Conservation (phyloP, 2,113 vertebrate genomes). For the Pseudorasbora parva region DNA sequence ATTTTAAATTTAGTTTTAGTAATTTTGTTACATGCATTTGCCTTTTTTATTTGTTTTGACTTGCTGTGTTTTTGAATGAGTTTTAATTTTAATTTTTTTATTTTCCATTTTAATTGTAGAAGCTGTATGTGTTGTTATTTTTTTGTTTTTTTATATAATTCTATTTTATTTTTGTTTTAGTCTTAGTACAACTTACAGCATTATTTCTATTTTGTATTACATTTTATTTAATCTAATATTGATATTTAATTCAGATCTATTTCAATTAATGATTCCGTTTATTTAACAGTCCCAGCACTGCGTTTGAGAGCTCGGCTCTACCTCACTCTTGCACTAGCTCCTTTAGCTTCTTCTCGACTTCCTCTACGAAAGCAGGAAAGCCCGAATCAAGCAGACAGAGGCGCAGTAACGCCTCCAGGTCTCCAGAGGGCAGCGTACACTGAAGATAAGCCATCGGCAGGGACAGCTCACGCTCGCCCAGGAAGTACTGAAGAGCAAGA, state of each 20-base stretch:
- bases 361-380: slow-evolving; percentile 89
- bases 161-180: background rate
- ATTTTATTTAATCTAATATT: background rate
- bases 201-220: background rate
- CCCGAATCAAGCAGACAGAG: slow-evolving; percentile 86
- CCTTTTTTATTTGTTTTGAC: too few relatives aligned
- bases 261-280: background rate
- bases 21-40: too few relatives aligned
- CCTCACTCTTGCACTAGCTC: slow-evolving; percentile 76
- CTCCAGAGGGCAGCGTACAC: slow-evolving; percentile 60
- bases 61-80: background rate
- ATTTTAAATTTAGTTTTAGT: too few relatives aligned
- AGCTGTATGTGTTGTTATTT: too few relatives aligned
- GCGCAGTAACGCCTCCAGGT: slow-evolving; percentile 81
- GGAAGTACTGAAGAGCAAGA: slow-evolving; percentile 72
- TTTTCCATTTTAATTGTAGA: too few relatives aligned
- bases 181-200: background rate
- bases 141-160: background rate
- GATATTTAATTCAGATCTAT: background rate
- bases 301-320: slow-evolving; percentile 4
- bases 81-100: background rate
- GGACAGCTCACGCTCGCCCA: slow-evolving; percentile 67
- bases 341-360: slow-evolving; percentile 84
- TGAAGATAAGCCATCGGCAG: slow-evolving; percentile 67
- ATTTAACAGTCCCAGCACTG: background rate